A percentile compares a stretch with the other conserved stretches of the same genome.
phyloP scores from a whole-genome alignment of 2,113 vertebrate species.

The Cyprinodon brontotheroides region DNA sequence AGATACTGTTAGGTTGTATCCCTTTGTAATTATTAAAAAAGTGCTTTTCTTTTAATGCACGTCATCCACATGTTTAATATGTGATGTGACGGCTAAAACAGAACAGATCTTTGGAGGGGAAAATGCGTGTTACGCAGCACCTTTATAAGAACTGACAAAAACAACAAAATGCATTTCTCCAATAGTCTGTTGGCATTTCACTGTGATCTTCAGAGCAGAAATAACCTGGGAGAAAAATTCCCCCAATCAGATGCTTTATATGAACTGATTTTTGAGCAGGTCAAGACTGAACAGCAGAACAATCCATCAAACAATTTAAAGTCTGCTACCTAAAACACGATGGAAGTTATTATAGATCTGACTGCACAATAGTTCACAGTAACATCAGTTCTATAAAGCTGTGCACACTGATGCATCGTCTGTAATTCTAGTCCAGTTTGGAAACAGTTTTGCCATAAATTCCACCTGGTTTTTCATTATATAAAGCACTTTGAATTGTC shows the following conservation, averaged over 20 bases:
- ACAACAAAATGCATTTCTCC: not conserved
- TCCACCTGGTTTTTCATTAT: not conserved
- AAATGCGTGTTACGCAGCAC: not conserved
- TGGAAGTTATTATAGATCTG: not conserved
- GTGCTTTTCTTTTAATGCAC: not conserved
- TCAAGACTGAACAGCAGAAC: not conserved
- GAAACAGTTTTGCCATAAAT: not conserved
- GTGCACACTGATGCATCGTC: not conserved
- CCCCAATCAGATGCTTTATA: not conserved
- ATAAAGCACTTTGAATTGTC: too few species aligned
- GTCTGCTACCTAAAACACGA: not conserved
- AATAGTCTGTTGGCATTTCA: not conserved
- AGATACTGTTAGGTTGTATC: not conserved
- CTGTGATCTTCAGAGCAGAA: not conserved
- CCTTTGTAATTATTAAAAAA: not conserved
- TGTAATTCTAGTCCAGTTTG: not conserved
- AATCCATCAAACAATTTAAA: not conserved
- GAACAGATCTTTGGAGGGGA: not conserved
- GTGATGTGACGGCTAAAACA: not conserved
- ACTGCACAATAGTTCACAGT: not conserved
- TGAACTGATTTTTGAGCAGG: not conserved
- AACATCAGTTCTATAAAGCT: not conserved
- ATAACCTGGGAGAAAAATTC: too few species aligned
- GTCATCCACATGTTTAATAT: too few species aligned
- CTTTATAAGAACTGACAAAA: not conserved